phyloP scores from a whole-genome alignment of 2,797 vertebrate species.

The Sebastes minor region DNA sequence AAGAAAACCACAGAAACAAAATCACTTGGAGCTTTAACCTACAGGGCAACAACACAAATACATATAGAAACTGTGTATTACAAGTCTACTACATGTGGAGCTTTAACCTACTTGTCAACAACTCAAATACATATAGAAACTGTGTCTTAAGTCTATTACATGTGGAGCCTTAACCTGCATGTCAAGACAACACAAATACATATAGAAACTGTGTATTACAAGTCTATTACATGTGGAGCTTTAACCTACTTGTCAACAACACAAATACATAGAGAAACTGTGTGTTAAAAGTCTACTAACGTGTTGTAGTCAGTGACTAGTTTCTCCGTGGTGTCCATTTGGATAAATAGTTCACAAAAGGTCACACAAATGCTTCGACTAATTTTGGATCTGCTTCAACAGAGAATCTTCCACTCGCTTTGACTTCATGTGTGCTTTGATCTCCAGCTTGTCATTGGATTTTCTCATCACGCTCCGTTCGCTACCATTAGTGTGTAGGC shows the following conservation, averaged over 20 bases:
- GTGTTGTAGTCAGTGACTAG: background rate
- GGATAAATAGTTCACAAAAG: constrained; percentile 69
- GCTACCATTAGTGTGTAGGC: background rate
- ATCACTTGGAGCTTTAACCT: background rate
- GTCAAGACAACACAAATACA: no score
- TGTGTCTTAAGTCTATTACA: no score
- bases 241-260: no score
- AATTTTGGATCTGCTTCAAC: constrained; percentile 73
- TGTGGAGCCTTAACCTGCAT: no score
- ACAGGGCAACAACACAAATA: background rate
- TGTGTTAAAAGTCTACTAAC: background rate
- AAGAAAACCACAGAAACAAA: constrained; percentile 61
- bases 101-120: no score
- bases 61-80: no score
- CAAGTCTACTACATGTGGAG: no score
- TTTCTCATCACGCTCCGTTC: background rate
- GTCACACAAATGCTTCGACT: constrained; percentile 73
- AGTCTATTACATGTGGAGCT: no score
- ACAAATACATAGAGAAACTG: no score
- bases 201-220: no score
- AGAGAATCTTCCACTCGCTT: constrained; percentile 45
- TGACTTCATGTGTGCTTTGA: constrained; percentile 32
- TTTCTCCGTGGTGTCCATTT: constrained; percentile 29
- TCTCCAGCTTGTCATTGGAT: constrained; percentile 18
- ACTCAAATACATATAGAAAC: no score